Evolutionary conservation across 2,113 vertebrate species (phyloP), one percentile per base, ranked within the genome.

Genomic region (Phaethornis superciliosus): DNA sequence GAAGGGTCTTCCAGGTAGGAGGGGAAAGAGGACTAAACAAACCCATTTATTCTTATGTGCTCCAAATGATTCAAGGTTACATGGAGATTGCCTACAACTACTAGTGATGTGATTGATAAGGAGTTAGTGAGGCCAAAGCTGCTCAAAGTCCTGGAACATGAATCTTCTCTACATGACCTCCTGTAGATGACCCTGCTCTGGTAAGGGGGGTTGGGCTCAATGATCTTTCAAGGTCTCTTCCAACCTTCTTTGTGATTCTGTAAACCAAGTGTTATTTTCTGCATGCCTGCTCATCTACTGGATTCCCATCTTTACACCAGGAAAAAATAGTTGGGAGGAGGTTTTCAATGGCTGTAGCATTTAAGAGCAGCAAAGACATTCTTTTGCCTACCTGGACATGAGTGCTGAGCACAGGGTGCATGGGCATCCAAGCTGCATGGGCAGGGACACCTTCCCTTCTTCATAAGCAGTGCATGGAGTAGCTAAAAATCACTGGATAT

Each of bases 251-350:
- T n/a, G n/a, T n/a, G n/a, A n/a, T n/a, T n/a, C n/a, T n/a, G n/a
- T n/a, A n/a, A n/a, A n/a, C n/a, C n/a, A n/a, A n/a, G n/a, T n/a
- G 2, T 40, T 85, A 68, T 3, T 47, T 76, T 76, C 27, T 56
- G 12, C 6, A 11, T 46, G 7, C 11, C 10, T 2, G 0, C 3
- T 47, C 10, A n/a, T 15, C 44, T 72, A 5, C 47, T 47, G 30
- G n/a, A 51, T 71, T 80, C 23, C 3, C 12, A 70, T 21, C 1
- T 74, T 78, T 62, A 20, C 19, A 12, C 15, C 20, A 30, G 35
- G 23, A 37, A 62, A 49, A 89, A 35, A 2, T 4, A 58, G 5
- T 32, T 65, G 35, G 19, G 35, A 64, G 8, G 4, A 16, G 24
- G 58, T 70, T 18, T 70, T 69, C 0, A 1, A 42, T 89, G 21